These are phyloP conservation scores for Corticium candelabrum DNA, from an alignment of 37 sponge, comb jelly and placozoan species.

Conservation along the genomic window DNA sequence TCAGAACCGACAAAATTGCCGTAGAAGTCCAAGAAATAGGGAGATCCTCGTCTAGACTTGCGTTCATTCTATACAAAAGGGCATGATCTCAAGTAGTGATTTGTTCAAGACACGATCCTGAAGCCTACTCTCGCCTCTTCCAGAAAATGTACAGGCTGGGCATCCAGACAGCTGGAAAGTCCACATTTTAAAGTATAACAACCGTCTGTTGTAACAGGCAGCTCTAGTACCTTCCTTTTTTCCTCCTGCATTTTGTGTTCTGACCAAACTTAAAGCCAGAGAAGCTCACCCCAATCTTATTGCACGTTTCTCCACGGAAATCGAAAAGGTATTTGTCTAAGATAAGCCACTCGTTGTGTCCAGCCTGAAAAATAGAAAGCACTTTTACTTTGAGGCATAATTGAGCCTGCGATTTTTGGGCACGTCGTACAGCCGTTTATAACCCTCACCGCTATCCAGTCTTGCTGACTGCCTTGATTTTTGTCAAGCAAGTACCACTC, in stretches of 20 bases:
- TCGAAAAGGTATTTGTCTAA: constrained; percentile 59
- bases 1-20: not conserved
- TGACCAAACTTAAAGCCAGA: constrained; percentile 13
- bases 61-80: too few species aligned
- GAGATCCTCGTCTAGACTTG: too few species aligned
- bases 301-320: constrained; percentile 34
- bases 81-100: too few species aligned
- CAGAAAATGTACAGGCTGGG: not conserved
- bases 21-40: not conserved
- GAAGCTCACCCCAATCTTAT: constrained; percentile 39
- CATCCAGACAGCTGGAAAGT: not conserved
- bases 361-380: constrained; percentile 29
- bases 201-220: too few species aligned
- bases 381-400: too few species aligned
- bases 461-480: not conserved
- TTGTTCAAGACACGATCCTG: too few species aligned
- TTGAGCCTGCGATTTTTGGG: too few species aligned
- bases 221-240: constrained; percentile 1
- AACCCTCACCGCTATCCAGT: not conserved
- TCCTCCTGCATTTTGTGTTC: not conserved
- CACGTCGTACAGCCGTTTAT: too few species aligned
- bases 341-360: constrained; percentile 47
- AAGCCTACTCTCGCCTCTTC: too few species aligned
- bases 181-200: too few species aligned
- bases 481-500: not conserved